A percentile compares a stretch with the other conserved stretches of the same genome.
Conservation (phyloP, 2,797 vertebrate genomes). For the Cyclopterus lumpus region DNA sequence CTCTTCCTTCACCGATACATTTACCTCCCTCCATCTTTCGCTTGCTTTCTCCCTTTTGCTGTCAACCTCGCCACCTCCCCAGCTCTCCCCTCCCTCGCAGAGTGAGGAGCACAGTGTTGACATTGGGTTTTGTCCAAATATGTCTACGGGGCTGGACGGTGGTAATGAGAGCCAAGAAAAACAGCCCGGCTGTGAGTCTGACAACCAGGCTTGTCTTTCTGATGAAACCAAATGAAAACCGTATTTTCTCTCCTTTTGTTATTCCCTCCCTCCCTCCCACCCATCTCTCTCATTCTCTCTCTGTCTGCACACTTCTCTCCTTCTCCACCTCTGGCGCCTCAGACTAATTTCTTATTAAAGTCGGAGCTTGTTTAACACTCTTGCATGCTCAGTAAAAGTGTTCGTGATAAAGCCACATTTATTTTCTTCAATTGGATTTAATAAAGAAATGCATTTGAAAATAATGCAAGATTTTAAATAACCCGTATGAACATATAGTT, state of each 20-base stretch:
- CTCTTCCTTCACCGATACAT: slow-evolving; percentile 3
- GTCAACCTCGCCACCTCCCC: slow-evolving; percentile 60
- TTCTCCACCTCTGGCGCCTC: slow-evolving; percentile 42
- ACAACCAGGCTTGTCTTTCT: slow-evolving; percentile 77
- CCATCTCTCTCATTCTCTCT: slow-evolving; percentile 18
- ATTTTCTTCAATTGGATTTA: neutral
- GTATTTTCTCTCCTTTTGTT: slow-evolving; percentile 74
- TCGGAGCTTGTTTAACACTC: slow-evolving; percentile 26
- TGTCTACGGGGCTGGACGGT: slow-evolving; percentile 76
- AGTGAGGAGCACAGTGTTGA: slow-evolving; percentile 75
- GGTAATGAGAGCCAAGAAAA: slow-evolving; percentile 81
- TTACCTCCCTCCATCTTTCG: slow-evolving; percentile 22
- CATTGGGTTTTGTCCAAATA: slow-evolving; percentile 80
- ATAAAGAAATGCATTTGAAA: neutral
- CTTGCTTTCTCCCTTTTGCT: slow-evolving; percentile 10
- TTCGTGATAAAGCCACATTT: neutral
- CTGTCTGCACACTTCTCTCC: slow-evolving; percentile 15
- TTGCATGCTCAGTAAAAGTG: slow-evolving; percentile 1
- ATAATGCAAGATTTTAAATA: neutral
- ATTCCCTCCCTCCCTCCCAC: slow-evolving; percentile 47
- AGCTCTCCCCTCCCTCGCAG: slow-evolving; percentile 53
- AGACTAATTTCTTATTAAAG: slow-evolving; percentile 51
- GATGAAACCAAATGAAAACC: slow-evolving; percentile 81
- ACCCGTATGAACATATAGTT: neutral
- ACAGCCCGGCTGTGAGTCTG: slow-evolving; percentile 75